Conservation (phyloP, 2,888 invertebrate species). For the Petrolisthes manimaculis region DNA sequence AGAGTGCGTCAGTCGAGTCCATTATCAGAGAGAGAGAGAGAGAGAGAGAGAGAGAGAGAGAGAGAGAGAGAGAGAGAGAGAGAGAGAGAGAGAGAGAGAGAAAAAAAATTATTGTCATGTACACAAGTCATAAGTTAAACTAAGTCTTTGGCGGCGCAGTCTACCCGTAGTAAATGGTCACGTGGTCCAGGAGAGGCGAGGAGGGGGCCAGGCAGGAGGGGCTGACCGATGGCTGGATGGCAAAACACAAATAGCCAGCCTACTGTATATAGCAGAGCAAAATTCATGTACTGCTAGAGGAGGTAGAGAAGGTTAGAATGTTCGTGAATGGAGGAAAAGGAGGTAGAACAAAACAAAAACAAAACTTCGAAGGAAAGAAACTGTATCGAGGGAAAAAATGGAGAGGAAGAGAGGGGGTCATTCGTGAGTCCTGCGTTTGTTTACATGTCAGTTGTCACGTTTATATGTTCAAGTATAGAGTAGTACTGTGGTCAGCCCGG, state of each 20-base stretch:
- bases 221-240: background rate
- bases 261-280: background rate
- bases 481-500: background rate
- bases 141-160: slow-evolving; percentile 16
- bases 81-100: background rate
- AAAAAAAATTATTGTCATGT: background rate
- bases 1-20: background rate
- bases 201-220: background rate
- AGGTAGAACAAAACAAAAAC: too few species aligned
- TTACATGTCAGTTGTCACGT: too few species aligned
- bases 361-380: too few species aligned
- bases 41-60: background rate
- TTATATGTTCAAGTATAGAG: too few species aligned
- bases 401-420: too few species aligned
- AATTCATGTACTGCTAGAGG: background rate
- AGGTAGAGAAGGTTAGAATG: background rate
- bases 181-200: background rate
- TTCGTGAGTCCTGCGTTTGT: too few species aligned
- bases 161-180: slow-evolving; percentile 3
- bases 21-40: background rate
- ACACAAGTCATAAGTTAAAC: background rate
- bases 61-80: background rate
- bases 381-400: too few species aligned
- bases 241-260: background rate
- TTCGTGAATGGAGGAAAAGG: background rate